phyloP scores from a whole-genome alignment of 2,797 vertebrate genomes.

The Pangasius macronema region DNA sequence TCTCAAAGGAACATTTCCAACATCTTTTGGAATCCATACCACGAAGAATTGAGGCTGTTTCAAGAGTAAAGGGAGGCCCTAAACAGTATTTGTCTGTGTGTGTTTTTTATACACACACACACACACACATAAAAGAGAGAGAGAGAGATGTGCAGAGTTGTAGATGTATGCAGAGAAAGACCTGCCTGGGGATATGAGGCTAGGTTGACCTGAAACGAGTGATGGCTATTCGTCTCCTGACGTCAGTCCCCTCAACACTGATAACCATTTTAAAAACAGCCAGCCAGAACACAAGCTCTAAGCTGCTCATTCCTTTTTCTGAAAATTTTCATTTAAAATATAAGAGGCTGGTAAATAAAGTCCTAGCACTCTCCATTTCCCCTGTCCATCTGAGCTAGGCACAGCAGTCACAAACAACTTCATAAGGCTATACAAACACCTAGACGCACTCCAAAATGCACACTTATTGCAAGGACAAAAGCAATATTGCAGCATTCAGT shows the following conservation, averaged over 20 bases:
- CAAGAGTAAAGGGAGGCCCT: no score
- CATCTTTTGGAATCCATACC: no score
- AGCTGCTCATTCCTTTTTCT: no score
- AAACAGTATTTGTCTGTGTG: no score
- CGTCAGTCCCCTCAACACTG: neutral
- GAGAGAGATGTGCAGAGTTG: no score
- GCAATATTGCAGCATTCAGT: constrained; percentile 37
- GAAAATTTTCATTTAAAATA: neutral
- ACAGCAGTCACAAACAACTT: constrained; percentile 32
- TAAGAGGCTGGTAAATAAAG: constrained; percentile 8
- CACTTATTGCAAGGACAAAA: constrained; percentile 12
- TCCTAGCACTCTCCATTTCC: constrained; percentile 1
- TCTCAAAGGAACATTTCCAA: no score
- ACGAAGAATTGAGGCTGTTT: no score
- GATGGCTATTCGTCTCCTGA: neutral
- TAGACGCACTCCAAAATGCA: constrained; percentile 1
- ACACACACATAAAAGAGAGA: no score
- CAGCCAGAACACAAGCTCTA: neutral
- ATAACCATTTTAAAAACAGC: neutral
- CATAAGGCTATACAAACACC: constrained; percentile 27
- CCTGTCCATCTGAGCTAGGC: constrained; percentile 7
- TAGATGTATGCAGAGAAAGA: neutral
- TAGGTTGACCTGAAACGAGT: neutral
- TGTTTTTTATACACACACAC: no score
- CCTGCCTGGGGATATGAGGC: neutral